Conservation (phyloP, 2,888 invertebrate genomes). For the Rotaria socialis region DNA sequence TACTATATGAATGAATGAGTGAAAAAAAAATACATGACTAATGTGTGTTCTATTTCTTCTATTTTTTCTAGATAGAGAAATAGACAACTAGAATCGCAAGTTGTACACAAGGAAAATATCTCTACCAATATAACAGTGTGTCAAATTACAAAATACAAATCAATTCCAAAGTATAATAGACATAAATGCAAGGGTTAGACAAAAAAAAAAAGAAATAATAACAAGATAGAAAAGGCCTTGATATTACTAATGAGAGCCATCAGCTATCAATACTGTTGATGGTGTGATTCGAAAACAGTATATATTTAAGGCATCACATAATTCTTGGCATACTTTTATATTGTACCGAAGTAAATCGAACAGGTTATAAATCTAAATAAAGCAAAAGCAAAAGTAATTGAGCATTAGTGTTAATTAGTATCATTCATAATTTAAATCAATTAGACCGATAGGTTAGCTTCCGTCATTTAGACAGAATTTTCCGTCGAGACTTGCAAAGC, state of each 20-base stretch:
- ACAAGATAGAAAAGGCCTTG: not conserved
- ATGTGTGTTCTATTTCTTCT: not conserved
- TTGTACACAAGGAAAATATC: not conserved
- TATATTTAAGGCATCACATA: conserved; percentile 44
- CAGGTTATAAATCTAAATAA: conserved; percentile 21
- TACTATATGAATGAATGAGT: not conserved
- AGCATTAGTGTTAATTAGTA: too few relatives aligned
- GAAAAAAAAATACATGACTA: not conserved
- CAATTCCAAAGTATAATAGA: not conserved
- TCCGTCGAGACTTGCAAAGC: too few relatives aligned
- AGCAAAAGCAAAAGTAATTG: not conserved
- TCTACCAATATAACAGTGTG: not conserved
- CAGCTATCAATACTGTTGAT: not conserved
- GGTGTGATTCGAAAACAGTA: conserved; percentile 35
- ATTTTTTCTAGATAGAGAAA: not conserved
- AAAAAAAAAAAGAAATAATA: not conserved
- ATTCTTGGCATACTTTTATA: conserved; percentile 46
- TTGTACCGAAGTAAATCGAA: conserved; percentile 44
- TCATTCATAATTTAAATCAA: too few relatives aligned
- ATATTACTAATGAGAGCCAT: not conserved
- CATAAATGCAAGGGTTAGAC: not conserved
- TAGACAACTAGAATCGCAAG: not conserved
- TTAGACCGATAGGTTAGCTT: too few relatives aligned
- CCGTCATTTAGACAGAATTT: too few relatives aligned
- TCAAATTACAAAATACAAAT: not conserved